Evolutionary conservation across 2,888 invertebrate genomes (phyloP).

Genomic region (Tiliacea aurago): DNA sequence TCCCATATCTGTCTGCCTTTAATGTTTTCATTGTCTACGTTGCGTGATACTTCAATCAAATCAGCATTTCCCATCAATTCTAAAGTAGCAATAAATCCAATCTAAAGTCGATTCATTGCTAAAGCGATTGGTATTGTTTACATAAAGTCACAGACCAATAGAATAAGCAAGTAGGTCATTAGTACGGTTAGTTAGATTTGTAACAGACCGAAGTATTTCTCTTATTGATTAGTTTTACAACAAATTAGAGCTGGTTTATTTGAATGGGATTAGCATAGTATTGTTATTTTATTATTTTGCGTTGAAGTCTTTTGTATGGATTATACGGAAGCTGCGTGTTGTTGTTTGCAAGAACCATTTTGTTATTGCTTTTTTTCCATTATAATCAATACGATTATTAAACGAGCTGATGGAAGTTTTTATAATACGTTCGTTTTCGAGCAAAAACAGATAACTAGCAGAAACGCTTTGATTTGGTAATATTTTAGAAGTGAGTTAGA

Average conservation of each 20-base stretch:
- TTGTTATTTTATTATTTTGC: not conserved
- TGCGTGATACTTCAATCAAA: conserved; percentile 3
- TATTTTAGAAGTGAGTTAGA: too few species aligned
- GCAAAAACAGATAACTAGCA: too few species aligned
- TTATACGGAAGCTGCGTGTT: not conserved
- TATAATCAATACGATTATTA: too few species aligned
- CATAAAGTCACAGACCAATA: conserved; percentile 13
- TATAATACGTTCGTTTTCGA: too few species aligned
- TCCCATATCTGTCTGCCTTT: not conserved
- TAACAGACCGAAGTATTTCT: conserved; percentile 3
- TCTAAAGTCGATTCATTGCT: conserved; percentile 39
- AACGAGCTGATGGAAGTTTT: too few species aligned
- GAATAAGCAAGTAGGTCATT: conserved; percentile 42
- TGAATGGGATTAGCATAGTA: conserved; percentile 6
- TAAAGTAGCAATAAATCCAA: conserved; percentile 21
- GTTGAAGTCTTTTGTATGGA: conserved; percentile 18
- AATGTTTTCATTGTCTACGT: not conserved
- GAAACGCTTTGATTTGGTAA: too few species aligned
- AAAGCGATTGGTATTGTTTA: conserved; percentile 47
- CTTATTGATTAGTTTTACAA: conserved; percentile 25
- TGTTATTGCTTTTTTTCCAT: not conserved
- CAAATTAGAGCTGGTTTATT: conserved; percentile 14
- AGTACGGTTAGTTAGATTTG: conserved; percentile 36
- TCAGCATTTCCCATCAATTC: conserved; percentile 9
- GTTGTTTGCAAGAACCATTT: not conserved